Evolutionary conservation across 2,113 vertebrate species (phyloP).

Genomic region (Campylorhamphus procurvoides): DNA sequence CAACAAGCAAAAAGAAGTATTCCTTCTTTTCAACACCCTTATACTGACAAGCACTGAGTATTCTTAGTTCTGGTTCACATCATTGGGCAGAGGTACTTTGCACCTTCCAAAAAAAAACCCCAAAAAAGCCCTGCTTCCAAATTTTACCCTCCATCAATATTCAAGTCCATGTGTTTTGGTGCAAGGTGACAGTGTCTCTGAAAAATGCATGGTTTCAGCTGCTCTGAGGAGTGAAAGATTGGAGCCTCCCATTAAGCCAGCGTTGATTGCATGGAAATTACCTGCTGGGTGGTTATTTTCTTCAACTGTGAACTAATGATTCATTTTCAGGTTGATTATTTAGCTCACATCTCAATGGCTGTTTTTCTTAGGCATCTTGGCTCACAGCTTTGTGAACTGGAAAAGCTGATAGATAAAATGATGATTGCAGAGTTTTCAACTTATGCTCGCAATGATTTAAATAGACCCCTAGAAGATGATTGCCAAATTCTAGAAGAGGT

Average conservation of each 20-base stretch:
- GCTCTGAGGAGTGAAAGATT: neutral
- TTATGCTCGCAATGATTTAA: conserved; percentile 90
- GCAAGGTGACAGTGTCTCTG: conserved; percentile 5
- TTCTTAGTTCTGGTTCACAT: neutral
- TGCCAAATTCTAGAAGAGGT: conserved; percentile 94
- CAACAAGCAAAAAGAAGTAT: neutral
- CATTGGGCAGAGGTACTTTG: neutral
- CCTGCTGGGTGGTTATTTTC: conserved; percentile 2
- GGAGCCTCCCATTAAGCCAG: neutral
- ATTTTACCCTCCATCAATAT: conserved; percentile 10
- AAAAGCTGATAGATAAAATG: conserved; percentile 99
- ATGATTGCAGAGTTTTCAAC: conserved; percentile 98
- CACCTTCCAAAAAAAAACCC: neutral
- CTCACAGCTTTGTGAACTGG: conserved; percentile 98
- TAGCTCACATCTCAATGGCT: conserved; percentile 25
- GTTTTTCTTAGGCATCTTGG: conserved; percentile 88
- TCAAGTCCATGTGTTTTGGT: conserved; percentile 1
- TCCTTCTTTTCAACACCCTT: neutral
- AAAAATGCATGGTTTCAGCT: neutral
- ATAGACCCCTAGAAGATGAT: conserved; percentile 89
- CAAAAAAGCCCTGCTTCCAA: neutral
- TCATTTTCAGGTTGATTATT: conserved; percentile 31
- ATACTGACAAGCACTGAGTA: neutral
- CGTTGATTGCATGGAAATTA: conserved; percentile 39
- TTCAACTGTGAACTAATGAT: conserved; percentile 11